Base-by-base conservation (phyloP, 2,797 vertebrate genomes). In the Rhinogobio ventralis region DNA sequence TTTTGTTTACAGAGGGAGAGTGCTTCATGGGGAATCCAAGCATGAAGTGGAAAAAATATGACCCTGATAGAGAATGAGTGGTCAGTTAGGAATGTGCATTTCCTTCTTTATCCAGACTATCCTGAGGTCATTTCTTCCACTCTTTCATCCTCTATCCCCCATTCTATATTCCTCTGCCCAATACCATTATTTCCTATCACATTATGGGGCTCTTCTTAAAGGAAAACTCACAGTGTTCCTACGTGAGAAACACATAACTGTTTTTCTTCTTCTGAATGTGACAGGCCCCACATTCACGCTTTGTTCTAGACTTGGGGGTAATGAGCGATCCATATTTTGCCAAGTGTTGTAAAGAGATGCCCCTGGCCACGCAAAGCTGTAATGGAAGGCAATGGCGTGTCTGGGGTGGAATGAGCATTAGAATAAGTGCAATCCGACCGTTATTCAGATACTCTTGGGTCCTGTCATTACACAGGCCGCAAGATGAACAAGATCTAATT, bases 31-130 rank as follows among this genome's bases (percentile, higher is more conserved):
- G 91, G 90, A 95, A 95, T 93, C 93, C 94, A 94, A 93, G 94
- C 95, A 93, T 95, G 94, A 95, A 95, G 94, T 95, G 94, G 94
- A 95, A 95, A 93, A 93, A 95, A 95, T 94, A 94, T 93, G 94
- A 95, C 91, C 94, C 90, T 95, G 94, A 95, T 94, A 90, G 92
- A 93, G 93, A 89, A 57, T 94, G 95, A 95, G 92, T 93, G 95
- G 94, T 94, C 95, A 95, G 95, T 95, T 94, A 94, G 93, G 93
- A 92, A 94, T 89, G 92, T 92, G 92, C 89, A 92, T 92, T 92
- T 90, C 82, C 62, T 89, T 84, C 86, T 88, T 90, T 87, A 88
- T 94, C 92, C 93, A 91, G 83, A 92, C 92, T 95, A 82, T 95
- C 94, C 94, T 92, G 79, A 92, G 94, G 94, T 96, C 92, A 95